These are phyloP conservation scores for Jordanella pulchra DNA, from an alignment of 2,797 vertebrate species.

Conservation along the genomic window DNA sequence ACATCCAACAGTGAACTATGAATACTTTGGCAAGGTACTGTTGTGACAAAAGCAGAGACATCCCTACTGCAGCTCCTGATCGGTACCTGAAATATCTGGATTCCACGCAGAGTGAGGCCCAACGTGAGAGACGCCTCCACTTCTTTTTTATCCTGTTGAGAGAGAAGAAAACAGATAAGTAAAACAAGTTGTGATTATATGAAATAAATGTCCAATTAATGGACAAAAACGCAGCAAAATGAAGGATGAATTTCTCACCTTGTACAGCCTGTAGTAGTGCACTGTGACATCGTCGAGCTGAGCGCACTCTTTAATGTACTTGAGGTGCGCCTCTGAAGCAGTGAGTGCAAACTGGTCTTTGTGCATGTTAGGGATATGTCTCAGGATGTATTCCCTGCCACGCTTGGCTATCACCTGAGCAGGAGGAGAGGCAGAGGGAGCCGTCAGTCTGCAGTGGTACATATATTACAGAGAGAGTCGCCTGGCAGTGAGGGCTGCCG, in stretches of 20 bases:
- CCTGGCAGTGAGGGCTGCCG: slow-evolving; percentile 11
- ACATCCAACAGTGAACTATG: background rate
- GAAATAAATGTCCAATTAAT: background rate
- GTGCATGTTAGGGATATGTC: slow-evolving; percentile 98
- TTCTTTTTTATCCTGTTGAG: slow-evolving; percentile 93
- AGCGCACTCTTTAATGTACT: slow-evolving; percentile 96
- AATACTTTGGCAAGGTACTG: background rate
- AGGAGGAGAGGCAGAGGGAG: slow-evolving; percentile 1
- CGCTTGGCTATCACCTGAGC: slow-evolving; percentile 92
- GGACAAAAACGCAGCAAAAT: background rate
- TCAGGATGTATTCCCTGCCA: slow-evolving; percentile 95
- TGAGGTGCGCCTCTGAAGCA: slow-evolving; percentile 92
- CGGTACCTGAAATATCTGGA: slow-evolving; percentile 96
- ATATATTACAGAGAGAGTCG: slow-evolving; percentile 17
- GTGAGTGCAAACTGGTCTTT: slow-evolving; percentile 97
- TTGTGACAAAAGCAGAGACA: background rate
- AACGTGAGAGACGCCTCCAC: slow-evolving; percentile 92
- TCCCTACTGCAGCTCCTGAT: background rate
- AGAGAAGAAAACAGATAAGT: background rate
- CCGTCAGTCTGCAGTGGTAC: slow-evolving; percentile 21
- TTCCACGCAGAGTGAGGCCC: slow-evolving; percentile 92
- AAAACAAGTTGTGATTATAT: background rate
- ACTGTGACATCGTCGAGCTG: slow-evolving; percentile 94
- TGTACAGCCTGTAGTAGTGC: slow-evolving; percentile 96
- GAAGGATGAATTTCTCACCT: slow-evolving; percentile 76